A percentile compares a stretch with the other conserved stretches of the same genome.
These are phyloP conservation scores for Polypterus bichir DNA, from an alignment of 2,113 vertebrate genomes.

Conservation along the genomic window DNA sequence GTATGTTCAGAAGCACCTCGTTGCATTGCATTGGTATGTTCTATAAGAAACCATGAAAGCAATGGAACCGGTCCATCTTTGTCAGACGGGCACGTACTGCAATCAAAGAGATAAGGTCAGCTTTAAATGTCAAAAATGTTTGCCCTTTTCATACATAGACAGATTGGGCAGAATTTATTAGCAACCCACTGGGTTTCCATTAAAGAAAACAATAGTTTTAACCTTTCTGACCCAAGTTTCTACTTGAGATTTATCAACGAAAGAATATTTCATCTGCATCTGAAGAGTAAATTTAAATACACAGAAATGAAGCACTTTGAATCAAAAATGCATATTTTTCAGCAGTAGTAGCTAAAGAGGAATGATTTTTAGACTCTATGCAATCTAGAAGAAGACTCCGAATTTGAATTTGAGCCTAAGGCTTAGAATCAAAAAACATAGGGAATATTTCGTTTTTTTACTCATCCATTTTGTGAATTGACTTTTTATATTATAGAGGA, in stretches of 20 bases:
- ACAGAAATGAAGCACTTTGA: too few species aligned
- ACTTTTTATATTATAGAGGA: too few species aligned
- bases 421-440: too few species aligned
- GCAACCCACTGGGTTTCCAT: conserved; percentile 34
- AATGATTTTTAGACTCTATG: too few species aligned
- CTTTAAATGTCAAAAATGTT: conserved; percentile 43
- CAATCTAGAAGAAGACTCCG: too few species aligned
- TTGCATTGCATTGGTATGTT: conserved; percentile 31
- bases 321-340: too few species aligned
- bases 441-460: too few species aligned
- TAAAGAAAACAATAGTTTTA: conserved; percentile 18
- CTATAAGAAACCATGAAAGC: conserved; percentile 31
- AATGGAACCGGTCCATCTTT: conserved; percentile 31
- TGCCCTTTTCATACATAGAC: conserved; percentile 32
- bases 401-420: too few species aligned
- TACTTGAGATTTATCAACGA: conserved; percentile 13
- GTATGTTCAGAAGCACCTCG: conserved; percentile 16
- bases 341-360: too few species aligned
- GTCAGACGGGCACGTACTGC: conserved; percentile 33
- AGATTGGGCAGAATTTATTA: conserved; percentile 33
- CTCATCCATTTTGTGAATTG: too few species aligned
- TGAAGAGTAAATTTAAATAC: too few species aligned
- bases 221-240: conserved; percentile 3
- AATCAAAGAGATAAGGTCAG: conserved; percentile 44
- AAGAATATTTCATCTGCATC: too few species aligned